Evolutionary conservation across 1,140 invertebrate species (phyloP).

Genomic region (Dinothrombium tinctorium): DNA sequence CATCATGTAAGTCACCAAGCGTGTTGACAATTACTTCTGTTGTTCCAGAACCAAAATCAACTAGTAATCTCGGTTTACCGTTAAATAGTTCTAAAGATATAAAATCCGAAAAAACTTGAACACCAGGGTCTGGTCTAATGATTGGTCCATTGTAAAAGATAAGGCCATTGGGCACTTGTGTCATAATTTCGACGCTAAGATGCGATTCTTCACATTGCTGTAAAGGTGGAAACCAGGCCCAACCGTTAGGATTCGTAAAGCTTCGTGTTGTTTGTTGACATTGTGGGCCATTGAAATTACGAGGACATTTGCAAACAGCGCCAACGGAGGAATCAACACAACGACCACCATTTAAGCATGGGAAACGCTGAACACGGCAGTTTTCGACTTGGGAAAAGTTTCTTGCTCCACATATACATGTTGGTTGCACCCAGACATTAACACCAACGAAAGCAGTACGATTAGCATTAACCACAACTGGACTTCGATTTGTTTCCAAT

Average conservation of each 20-base stretch:
- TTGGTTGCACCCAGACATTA: constrained; percentile 42
- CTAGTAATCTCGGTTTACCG: constrained; percentile 62
- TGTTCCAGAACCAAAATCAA: constrained; percentile 86
- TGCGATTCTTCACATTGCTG: constrained; percentile 89
- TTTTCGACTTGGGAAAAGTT: constrained; percentile 71
- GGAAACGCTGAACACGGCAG: constrained; percentile 46
- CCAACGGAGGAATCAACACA: constrained; percentile 21
- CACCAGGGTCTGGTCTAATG: constrained; percentile 57
- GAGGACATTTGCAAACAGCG: constrained; percentile 54
- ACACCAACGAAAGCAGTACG: constrained; percentile 83
- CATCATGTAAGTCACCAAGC: constrained; percentile 61
- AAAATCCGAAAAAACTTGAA: constrained; percentile 41
- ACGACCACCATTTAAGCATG: constrained; percentile 80
- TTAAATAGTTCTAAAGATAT: constrained; percentile 73
- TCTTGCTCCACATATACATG: constrained; percentile 59
- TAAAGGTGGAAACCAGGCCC: constrained; percentile 83
- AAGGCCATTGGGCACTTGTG: constrained; percentile 53
- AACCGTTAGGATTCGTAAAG: constrained; percentile 44
- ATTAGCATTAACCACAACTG: constrained; percentile 88
- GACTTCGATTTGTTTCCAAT: constrained; percentile 58
- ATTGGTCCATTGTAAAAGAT: constrained; percentile 90
- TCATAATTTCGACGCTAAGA: constrained; percentile 82
- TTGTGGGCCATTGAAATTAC: constrained; percentile 70
- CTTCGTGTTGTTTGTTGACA: constrained; percentile 86
- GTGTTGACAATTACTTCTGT: constrained; percentile 67